Evolutionary conservation across 2,797 vertebrate genomes (phyloP), one percentile per base, ranked within the genome.

Genomic region (Babyrousa celebensis): DNA sequence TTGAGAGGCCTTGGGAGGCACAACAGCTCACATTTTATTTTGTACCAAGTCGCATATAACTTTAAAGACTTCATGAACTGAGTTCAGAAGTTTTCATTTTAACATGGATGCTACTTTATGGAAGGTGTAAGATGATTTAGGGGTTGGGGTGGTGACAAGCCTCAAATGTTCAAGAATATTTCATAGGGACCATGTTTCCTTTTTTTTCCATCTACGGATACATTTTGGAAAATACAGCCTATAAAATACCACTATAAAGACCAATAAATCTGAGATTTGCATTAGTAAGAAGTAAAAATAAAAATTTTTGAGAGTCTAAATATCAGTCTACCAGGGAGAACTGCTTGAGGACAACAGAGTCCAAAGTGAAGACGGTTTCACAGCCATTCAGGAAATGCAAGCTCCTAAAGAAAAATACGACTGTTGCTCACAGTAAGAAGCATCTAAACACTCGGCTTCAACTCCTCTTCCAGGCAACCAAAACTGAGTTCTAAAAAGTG

Each of bases 71-170:
- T 91, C 23, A 80, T 36, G 85, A 80, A 71, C 0, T 78, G 32
- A 71, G 23, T 72, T 93, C 6, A 70, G 86, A 86, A 92, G 36
- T 48, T 82, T 96, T 90, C 58, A 90, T 88, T 84, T 93, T 15
- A 92, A 94, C 92, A 87, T 88, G 40, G 63, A 83, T 65, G n/a
- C 23, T 82, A 58, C 32, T 93, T 90, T 89, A 71, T 82, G 17
- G 60, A 91, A 92, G 12, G 48, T 74, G 8, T n/a, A 85, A 85
- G 71, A 92, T 65, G 80, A 56, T 0, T 11, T 12, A 23, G 15
- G 23, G 65, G 21, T 1, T 67, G 8, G 12, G 11, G 20, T 2
- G 25, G 6, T 74, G 58, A 95, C 29, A 32, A 48, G 17, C 21
- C n/a, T 63, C 56, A 91, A 94, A 92, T 25, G 11, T 71, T 90